Conservation (phyloP, 2,888 invertebrate genomes). For the Eristalinus aeneus region DNA sequence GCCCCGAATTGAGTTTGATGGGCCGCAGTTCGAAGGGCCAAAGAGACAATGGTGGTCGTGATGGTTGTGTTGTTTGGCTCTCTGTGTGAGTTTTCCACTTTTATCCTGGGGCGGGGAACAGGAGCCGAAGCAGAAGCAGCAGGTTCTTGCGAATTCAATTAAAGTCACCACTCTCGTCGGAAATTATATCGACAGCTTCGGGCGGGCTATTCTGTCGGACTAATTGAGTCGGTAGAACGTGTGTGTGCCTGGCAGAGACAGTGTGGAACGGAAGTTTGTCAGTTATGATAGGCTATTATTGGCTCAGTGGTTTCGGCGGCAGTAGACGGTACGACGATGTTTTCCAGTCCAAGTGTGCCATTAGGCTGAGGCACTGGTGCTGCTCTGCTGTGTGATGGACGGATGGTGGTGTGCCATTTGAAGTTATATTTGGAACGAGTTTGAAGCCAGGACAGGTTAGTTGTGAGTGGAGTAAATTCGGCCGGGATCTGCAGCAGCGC, state of each 20-base stretch:
- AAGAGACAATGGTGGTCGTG: background rate
- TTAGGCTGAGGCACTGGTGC: background rate
- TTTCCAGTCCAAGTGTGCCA: background rate
- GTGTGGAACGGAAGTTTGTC: slow-evolving; percentile 38
- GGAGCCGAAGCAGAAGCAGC: background rate
- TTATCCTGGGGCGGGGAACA: background rate
- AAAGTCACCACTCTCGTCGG: slow-evolving; percentile 49
- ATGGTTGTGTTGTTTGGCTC: background rate
- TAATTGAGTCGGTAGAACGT: slow-evolving; percentile 48
- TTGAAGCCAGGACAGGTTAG: no score
- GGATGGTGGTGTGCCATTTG: background rate
- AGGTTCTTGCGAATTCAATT: slow-evolving; percentile 53
- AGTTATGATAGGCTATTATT: slow-evolving; percentile 48
- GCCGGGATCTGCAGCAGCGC: no score
- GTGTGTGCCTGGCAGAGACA: slow-evolving; percentile 35
- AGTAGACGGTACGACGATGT: background rate
- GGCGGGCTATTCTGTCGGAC: slow-evolving; percentile 41
- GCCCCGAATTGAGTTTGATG: background rate
- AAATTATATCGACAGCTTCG: slow-evolving; percentile 52
- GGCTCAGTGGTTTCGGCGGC: background rate
- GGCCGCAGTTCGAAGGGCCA: background rate
- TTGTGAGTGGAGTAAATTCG: no score
- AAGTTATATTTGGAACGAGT: background rate
- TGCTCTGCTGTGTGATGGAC: background rate
- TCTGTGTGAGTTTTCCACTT: background rate